Percentiles rank a stretch among this genome's conserved stretches.
These are phyloP conservation scores for Hoplostethus mediterraneus DNA, from an alignment of 2,797 vertebrate species.

Conservation along the genomic window DNA sequence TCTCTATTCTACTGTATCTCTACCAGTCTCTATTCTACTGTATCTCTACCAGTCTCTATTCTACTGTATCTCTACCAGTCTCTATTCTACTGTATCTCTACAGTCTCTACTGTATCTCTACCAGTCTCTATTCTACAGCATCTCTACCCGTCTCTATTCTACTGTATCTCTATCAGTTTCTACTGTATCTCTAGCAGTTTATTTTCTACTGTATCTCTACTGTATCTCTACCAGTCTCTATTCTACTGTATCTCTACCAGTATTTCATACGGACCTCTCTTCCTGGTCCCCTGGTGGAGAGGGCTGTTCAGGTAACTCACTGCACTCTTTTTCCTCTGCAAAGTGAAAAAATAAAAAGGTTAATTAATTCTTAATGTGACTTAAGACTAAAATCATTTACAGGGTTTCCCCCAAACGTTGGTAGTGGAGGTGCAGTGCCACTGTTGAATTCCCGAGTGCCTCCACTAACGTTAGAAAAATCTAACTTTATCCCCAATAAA, in stretches of 20 bases:
- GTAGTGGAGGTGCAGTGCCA: too few species aligned
- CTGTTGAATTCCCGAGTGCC: too few species aligned
- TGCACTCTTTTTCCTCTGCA: conserved; percentile 97
- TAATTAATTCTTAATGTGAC: not conserved
- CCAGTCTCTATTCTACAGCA: not conserved
- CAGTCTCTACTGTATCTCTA: too few species aligned
- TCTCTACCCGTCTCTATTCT: not conserved
- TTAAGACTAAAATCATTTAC: not conserved
- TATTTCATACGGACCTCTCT: conserved; percentile 91
- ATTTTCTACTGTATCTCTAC: too few species aligned
- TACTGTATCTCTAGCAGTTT: not conserved
- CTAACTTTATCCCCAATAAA: too few species aligned
- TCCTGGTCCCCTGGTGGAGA: conserved; percentile 96
- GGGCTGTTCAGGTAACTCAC: conserved; percentile 99
- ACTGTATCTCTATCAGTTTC: not conserved
- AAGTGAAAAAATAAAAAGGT: conserved; percentile 1
- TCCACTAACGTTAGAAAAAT: too few species aligned
- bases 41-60: not conserved
- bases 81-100: not conserved
- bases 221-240: not conserved
- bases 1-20: too few species aligned
- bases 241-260: not conserved
- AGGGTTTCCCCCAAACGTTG: not conserved
- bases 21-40: not conserved
- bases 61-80: not conserved